phyloP scores from a whole-genome alignment of 37 sponge, comb jelly and placozoan genomes.

The Spongilla lacustris region DNA sequence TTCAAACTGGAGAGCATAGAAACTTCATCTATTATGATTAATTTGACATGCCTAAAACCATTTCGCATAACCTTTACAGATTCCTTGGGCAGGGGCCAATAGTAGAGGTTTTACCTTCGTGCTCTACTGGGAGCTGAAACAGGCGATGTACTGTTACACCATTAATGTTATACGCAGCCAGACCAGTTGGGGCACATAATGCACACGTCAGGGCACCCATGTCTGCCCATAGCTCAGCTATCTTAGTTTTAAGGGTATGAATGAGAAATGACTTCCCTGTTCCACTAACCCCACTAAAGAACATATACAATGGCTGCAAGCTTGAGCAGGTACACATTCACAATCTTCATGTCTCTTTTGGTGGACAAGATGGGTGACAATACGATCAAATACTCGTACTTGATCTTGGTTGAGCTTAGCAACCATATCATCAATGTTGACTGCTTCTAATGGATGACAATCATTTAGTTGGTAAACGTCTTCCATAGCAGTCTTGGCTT shows the following conservation, averaged over 20 bases:
- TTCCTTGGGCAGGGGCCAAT: conserved; percentile 21
- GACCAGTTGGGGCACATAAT: conserved; percentile 54
- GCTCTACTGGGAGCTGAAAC: conserved; percentile 53
- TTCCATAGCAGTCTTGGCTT: conserved; percentile 18
- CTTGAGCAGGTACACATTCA: neutral
- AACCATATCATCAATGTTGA: conserved; percentile 11
- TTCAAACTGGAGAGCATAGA: conserved; percentile 44
- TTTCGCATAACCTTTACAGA: conserved; percentile 16
- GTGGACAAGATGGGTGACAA: conserved; percentile 13
- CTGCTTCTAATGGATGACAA: neutral
- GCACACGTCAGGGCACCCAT: conserved; percentile 14
- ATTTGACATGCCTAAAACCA: conserved; percentile 18
- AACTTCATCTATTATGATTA: conserved; percentile 66
- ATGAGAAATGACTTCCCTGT: conserved; percentile 68
- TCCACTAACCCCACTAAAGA: conserved; percentile 54
- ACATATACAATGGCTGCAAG: conserved; percentile 23
- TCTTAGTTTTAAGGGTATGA: conserved; percentile 12
- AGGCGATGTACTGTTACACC: conserved; percentile 51
- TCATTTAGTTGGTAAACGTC: neutral
- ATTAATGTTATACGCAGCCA: conserved; percentile 46
- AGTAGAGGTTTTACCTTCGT: conserved; percentile 35
- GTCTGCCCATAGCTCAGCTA: neutral
- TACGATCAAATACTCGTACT: conserved; percentile 12
- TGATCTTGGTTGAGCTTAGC: conserved; percentile 34
- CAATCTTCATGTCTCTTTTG: conserved; percentile 12